A percentile compares a stretch with the other conserved stretches of the same genome.
phyloP scores from a whole-genome alignment of 1,140 invertebrate species.

The Pseudachorutes palmiensis region DNA sequence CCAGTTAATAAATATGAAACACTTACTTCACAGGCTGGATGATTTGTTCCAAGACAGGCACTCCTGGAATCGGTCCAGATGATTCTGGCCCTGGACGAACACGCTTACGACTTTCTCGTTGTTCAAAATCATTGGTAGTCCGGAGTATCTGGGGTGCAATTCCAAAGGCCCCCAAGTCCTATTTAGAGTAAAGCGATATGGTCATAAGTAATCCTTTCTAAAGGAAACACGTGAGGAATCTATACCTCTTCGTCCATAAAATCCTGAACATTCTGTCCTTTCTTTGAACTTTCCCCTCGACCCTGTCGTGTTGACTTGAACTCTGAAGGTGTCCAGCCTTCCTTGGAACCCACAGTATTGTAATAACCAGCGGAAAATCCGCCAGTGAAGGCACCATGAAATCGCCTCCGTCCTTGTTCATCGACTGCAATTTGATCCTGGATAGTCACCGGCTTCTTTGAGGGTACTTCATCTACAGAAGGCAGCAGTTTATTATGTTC shows the following conservation, averaged over 20 bases:
- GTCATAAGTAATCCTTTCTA: no score
- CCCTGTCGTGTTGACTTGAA: constrained; percentile 81
- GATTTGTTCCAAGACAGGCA: constrained; percentile 66
- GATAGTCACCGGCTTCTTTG: constrained; percentile 69
- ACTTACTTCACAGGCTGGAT: constrained; percentile 63
- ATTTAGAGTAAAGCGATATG: no score
- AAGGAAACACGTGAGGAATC: not conserved
- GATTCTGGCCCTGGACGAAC: constrained; percentile 39
- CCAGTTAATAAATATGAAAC: constrained; percentile 7
- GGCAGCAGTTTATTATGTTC: not conserved
- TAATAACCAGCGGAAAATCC: constrained; percentile 97
- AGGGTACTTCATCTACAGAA: constrained; percentile 61
- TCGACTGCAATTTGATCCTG: constrained; percentile 88
- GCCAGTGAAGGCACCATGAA: constrained; percentile 98
- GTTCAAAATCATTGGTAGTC: constrained; percentile 64
- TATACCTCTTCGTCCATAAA: constrained; percentile 94
- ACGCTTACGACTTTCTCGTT: constrained; percentile 43
- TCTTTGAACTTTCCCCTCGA: constrained; percentile 44
- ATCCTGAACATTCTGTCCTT: constrained; percentile 68
- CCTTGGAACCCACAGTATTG: constrained; percentile 89
- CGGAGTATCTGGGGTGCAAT: constrained; percentile 80
- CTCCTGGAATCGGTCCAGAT: constrained; percentile 67
- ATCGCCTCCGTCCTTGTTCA: constrained; percentile 77
- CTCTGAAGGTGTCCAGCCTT: constrained; percentile 86
- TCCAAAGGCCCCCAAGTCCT: constrained; percentile 87